These are phyloP conservation scores for Pseudochirops cupreus DNA, from an alignment of 2,797 vertebrate genomes.

Conservation along the genomic window DNA sequence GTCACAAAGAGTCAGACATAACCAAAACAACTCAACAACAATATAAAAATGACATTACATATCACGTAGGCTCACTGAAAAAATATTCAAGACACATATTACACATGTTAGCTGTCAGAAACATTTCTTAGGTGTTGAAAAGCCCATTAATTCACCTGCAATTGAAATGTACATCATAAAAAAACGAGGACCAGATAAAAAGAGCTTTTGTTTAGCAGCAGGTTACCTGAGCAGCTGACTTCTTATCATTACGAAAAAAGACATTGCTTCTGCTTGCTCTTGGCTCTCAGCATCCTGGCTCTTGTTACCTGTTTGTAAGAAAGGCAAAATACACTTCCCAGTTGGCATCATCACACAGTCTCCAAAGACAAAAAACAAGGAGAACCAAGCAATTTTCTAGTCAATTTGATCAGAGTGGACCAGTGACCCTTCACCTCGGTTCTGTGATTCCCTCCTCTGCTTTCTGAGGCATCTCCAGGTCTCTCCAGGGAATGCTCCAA, in stretches of 20 bases:
- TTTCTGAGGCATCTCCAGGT: neutral
- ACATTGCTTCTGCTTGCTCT: slow-evolving; percentile 7
- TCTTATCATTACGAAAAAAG: neutral
- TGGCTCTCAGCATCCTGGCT: neutral
- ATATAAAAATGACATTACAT: slow-evolving; percentile 1
- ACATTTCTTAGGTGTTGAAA: slow-evolving; percentile 1
- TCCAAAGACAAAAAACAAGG: neutral
- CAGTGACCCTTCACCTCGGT: neutral
- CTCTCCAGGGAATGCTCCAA: neutral
- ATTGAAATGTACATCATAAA: neutral
- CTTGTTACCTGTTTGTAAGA: neutral
- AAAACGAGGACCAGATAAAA: neutral
- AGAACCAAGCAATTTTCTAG: neutral
- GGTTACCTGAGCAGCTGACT: neutral
- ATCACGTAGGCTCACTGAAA: slow-evolving; percentile 42
- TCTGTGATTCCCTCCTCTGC: neutral
- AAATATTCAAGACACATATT: slow-evolving; percentile 36
- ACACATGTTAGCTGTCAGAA: neutral
- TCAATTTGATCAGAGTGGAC: neutral
- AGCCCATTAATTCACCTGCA: neutral
- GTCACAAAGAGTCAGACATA: neutral
- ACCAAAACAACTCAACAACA: neutral
- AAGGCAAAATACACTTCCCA: neutral
- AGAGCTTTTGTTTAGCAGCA: neutral
- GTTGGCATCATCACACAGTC: neutral